Percentiles rank a stretch among this genome's conserved stretches.
Evolutionary conservation across 2,113 vertebrate species (phyloP).

Genomic region (Sisor rabdophorus): DNA sequence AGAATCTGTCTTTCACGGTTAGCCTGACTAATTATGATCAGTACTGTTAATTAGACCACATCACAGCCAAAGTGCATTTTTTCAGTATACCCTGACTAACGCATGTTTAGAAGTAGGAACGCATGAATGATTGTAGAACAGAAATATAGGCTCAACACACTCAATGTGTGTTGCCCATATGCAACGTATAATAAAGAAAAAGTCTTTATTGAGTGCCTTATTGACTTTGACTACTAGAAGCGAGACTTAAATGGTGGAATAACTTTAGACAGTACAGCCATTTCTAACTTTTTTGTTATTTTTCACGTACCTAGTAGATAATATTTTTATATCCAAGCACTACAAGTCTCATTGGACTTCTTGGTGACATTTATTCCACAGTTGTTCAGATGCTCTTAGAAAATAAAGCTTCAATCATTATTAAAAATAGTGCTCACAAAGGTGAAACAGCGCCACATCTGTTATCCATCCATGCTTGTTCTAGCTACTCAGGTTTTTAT

Average conservation of each 20-base stretch:
- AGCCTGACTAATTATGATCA: constrained; percentile 19
- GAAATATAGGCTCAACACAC: constrained; percentile 9
- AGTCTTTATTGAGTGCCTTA: constrained; percentile 9
- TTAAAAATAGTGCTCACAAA: constrained; percentile 9
- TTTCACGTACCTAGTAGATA: not conserved
- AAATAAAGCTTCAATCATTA: constrained; percentile 2
- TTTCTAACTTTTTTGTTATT: not conserved
- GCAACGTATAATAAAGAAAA: not conserved
- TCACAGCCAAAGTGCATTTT: not conserved
- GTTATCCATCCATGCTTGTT: constrained; percentile 20
- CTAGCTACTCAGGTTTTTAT: constrained; percentile 21
- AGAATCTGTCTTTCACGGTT: constrained; percentile 30
- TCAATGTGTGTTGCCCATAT: constrained; percentile 27
- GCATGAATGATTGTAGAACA: constrained; percentile 35
- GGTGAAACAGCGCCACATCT: constrained; percentile 27
- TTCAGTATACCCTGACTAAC: not conserved
- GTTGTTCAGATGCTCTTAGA: not conserved
- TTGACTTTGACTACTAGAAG: constrained; percentile 10
- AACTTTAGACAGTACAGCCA: not conserved
- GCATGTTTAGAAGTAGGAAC: constrained; percentile 28
- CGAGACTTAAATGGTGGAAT: not conserved
- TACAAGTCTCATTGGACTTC: not conserved
- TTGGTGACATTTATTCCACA: not conserved
- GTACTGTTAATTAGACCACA: constrained; percentile 29
- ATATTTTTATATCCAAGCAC: not conserved